Evolutionary conservation across 2,113 vertebrate species (phyloP).

Genomic region (Fulica atra): DNA sequence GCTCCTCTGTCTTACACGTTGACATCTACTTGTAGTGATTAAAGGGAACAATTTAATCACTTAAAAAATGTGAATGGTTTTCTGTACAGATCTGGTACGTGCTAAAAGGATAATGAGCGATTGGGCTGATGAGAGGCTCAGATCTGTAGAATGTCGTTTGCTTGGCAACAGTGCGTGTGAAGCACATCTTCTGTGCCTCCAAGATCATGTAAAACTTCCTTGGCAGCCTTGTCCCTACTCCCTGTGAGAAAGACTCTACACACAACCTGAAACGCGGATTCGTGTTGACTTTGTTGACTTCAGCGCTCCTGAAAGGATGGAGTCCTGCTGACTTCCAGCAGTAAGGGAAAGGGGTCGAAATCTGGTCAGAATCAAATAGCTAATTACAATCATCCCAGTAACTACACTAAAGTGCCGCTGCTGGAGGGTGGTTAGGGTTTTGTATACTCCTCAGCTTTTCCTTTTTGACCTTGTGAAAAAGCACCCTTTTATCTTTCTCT

Average conservation of each 20-base stretch:
- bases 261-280: not conserved
- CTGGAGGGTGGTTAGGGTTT: not conserved
- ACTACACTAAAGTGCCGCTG: not conserved
- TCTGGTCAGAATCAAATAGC: not conserved
- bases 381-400: not conserved
- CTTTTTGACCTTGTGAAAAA: not conserved
- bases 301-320: fast-evolving
- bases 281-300: not conserved
- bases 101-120: not conserved
- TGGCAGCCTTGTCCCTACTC: not conserved
- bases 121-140: not conserved
- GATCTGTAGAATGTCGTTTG: not conserved
- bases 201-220: not conserved
- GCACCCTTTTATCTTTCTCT: not conserved
- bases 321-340: not conserved
- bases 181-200: not conserved
- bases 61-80: not conserved
- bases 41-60: not conserved
- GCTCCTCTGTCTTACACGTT: not conserved
- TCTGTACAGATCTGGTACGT: not conserved
- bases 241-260: not conserved
- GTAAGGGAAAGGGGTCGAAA: not conserved
- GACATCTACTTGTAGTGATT: not conserved
- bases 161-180: not conserved
- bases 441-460: not conserved